Evolutionary conservation across 1,140 invertebrate species (phyloP).

Genomic region (Leptestheria dahalacensis): DNA sequence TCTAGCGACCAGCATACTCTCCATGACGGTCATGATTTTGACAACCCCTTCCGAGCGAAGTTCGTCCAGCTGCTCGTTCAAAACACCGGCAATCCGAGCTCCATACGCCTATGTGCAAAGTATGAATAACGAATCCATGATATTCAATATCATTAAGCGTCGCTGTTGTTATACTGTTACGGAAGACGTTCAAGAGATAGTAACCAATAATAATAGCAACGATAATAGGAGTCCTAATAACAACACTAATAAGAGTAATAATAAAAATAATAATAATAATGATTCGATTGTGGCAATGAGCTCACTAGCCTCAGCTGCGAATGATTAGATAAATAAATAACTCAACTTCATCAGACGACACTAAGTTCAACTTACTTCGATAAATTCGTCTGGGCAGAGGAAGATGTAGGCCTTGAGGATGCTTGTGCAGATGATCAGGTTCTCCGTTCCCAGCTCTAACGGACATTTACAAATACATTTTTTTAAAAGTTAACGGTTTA

Average conservation of each 20-base stretch:
- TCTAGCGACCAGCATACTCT: conserved; percentile 47
- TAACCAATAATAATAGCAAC: neutral
- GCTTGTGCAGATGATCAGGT: conserved; percentile 55
- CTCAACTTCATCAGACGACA: too few species aligned
- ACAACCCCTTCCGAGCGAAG: conserved; percentile 61
- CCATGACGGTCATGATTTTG: conserved; percentile 52
- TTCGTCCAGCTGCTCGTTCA: conserved; percentile 56
- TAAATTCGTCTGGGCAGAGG: conserved; percentile 61
- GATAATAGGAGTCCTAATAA: neutral
- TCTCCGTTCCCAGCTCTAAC: conserved; percentile 62
- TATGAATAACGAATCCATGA: too few species aligned
- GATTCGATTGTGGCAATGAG: too few species aligned
- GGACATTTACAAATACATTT: conserved; percentile 16
- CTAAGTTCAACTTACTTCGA: conserved; percentile 43
- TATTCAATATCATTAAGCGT: too few species aligned
- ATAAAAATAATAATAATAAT: conserved; percentile 8
- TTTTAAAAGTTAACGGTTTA: too few species aligned
- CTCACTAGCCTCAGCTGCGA: too few species aligned
- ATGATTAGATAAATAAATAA: too few species aligned
- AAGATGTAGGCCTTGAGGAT: conserved; percentile 70
- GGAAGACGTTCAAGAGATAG: too few species aligned
- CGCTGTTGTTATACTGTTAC: too few species aligned
- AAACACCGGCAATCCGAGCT: conserved; percentile 41
- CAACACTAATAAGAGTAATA: neutral
- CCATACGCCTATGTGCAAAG: conserved; percentile 9